Percentiles rank a stretch among this genome's conserved stretches.
phyloP scores from a whole-genome alignment of 2,113 vertebrate species.

The Ranitomeya variabilis region DNA sequence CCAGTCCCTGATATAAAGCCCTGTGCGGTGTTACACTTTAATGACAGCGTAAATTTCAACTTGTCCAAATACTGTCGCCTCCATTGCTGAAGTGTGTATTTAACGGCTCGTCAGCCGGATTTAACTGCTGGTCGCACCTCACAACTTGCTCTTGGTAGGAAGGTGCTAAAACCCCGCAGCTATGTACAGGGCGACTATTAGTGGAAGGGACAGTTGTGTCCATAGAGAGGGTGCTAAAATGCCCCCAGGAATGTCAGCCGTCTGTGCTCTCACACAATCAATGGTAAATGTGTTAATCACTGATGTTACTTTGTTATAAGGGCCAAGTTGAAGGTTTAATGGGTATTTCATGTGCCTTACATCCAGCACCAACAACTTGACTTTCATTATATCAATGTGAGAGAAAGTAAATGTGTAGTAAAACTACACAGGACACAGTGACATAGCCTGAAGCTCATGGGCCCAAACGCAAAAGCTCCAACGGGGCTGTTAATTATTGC shows the following conservation, averaged over 20 bases:
- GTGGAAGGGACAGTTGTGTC: slow-evolving; percentile 23
- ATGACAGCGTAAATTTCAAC: neutral
- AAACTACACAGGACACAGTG: too few relatives aligned
- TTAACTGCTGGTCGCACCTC: slow-evolving; percentile 36
- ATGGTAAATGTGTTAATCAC: neutral
- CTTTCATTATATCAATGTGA: neutral
- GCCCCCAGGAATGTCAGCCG: neutral
- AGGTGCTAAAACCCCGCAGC: slow-evolving; percentile 28
- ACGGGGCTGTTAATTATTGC: too few relatives aligned
- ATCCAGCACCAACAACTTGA: neutral
- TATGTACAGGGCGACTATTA: neutral
- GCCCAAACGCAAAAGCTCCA: too few relatives aligned
- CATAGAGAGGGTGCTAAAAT: neutral
- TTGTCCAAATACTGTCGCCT: neutral
- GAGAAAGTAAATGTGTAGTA: neutral
- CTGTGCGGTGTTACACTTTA: slow-evolving; percentile 8
- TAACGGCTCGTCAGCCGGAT: neutral
- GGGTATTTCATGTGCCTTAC: neutral
- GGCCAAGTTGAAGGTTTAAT: neutral
- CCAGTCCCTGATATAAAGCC: neutral
- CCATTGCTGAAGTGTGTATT: neutral
- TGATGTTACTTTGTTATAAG: neutral
- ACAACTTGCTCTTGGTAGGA: slow-evolving; percentile 5
- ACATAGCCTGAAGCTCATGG: too few relatives aligned
- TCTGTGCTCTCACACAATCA: neutral